Evolutionary conservation across 2,797 vertebrate species (phyloP).

Genomic region (Coreius guichenoti): DNA sequence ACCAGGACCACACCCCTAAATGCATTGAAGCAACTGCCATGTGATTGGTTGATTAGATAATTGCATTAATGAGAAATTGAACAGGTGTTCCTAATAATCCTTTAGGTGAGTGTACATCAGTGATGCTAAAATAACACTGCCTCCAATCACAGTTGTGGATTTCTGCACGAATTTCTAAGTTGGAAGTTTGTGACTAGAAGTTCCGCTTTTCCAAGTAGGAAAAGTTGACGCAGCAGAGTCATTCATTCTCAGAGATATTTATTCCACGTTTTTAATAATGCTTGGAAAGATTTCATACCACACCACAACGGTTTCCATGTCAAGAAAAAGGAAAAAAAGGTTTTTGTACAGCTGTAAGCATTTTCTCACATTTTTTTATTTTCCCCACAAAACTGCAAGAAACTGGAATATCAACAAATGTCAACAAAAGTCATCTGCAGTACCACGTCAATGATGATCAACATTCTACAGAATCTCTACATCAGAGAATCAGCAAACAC

Average conservation of each 20-base stretch:
- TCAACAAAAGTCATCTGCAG: slow-evolving; percentile 86
- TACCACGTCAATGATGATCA: slow-evolving; percentile 86
- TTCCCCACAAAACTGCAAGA: slow-evolving; percentile 85
- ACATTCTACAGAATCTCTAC: slow-evolving; percentile 89
- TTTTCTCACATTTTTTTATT: slow-evolving; percentile 78
- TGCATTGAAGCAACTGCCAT: no score
- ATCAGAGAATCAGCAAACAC: slow-evolving; percentile 82
- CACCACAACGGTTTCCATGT: slow-evolving; percentile 86
- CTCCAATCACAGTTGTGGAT: no score
- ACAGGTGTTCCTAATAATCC: no score
- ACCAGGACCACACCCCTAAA: no score
- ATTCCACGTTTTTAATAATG: slow-evolving; percentile 73
- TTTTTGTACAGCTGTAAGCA: slow-evolving; percentile 82
- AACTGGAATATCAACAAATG: slow-evolving; percentile 86
- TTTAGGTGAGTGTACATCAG: no score
- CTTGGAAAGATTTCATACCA: slow-evolving; percentile 84
- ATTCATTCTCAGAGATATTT: slow-evolving; percentile 9
- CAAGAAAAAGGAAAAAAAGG: slow-evolving; percentile 75
- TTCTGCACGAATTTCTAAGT: no score
- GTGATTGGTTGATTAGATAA: no score
- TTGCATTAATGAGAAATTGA: no score
- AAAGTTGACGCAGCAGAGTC: neutral
- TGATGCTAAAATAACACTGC: no score
- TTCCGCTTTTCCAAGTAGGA: neutral
- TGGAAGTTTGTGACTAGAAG: neutral